Evolutionary conservation across 2,113 vertebrate genomes (phyloP).

Genomic region (Caracal caracal): DNA sequence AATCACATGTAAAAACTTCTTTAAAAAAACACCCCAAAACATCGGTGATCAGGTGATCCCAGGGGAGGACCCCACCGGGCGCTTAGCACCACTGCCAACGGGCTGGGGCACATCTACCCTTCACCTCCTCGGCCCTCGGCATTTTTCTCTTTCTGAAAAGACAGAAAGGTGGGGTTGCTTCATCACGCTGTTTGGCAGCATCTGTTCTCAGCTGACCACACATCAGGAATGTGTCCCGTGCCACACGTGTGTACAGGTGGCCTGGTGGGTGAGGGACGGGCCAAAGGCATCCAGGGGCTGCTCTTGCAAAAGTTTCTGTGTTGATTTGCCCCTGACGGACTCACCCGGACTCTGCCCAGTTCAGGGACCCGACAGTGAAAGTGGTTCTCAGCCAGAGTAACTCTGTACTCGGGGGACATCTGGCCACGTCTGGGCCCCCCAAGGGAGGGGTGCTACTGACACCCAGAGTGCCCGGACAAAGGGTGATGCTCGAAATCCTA

Average conservation of each 20-base stretch:
- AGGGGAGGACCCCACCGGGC: accelerated
- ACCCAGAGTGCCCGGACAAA: too few relatives aligned
- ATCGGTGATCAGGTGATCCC: accelerated
- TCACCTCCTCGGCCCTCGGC: accelerated
- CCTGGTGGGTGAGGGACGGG: accelerated
- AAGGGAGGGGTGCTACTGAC: neutral
- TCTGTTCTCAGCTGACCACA: accelerated
- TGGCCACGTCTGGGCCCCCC: too few relatives aligned
- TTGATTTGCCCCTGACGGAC: neutral
- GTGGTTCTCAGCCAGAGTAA: accelerated
- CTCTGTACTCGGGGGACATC: neutral
- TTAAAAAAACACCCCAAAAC: neutral
- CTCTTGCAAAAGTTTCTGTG: neutral
- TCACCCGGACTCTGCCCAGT: neutral
- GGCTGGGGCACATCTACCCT: accelerated
- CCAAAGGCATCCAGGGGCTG: accelerated
- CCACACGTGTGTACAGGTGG: too few relatives aligned
- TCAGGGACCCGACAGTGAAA: too few relatives aligned
- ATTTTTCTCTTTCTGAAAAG: neutral
- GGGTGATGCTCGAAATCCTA: accelerated
- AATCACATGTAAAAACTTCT: accelerated
- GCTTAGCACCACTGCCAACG: accelerated
- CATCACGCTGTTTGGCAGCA: accelerated
- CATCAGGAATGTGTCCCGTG: accelerated
- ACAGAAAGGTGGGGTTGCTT: neutral